phyloP scores from a whole-genome alignment of 1,140 invertebrate genomes.

The Chironomus tepperi region DNA sequence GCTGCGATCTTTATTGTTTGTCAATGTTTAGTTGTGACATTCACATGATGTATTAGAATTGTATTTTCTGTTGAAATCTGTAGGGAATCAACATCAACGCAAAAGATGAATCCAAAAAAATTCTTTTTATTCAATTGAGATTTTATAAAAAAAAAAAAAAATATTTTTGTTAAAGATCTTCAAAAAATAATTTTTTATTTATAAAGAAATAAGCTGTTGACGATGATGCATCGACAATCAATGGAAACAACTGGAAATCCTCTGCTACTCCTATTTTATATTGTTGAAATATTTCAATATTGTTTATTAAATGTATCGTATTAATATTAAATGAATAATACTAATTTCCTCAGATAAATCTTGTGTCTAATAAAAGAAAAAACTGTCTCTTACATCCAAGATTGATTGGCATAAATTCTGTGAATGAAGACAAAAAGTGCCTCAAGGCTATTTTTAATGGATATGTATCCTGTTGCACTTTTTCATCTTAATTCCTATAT shows the following conservation, averaged over 20 bases:
- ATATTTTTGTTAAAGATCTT: background rate
- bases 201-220: background rate
- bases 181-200: background rate
- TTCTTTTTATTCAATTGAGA: background rate
- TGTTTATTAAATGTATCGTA: background rate
- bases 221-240: conserved; percentile 17
- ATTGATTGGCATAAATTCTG: background rate
- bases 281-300: background rate
- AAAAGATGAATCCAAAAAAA: conserved; percentile 8
- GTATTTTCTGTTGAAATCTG: conserved; percentile 23
- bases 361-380: background rate
- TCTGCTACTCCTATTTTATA: background rate
- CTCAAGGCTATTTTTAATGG: background rate
- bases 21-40: conserved; percentile 19
- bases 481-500: background rate
- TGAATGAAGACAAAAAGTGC: background rate
- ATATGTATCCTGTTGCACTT: conserved; percentile 8
- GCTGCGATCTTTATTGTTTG: conserved; percentile 21
- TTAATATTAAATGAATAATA: background rate
- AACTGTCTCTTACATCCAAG: background rate
- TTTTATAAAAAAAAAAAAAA: too few relatives aligned
- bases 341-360: background rate
- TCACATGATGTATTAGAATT: conserved; percentile 9
- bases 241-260: background rate
- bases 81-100: background rate